A percentile compares a stretch with the other conserved stretches of the same genome.
Evolutionary conservation across 2,888 invertebrate genomes (phyloP).

Genomic region (Ceramica pisi): DNA sequence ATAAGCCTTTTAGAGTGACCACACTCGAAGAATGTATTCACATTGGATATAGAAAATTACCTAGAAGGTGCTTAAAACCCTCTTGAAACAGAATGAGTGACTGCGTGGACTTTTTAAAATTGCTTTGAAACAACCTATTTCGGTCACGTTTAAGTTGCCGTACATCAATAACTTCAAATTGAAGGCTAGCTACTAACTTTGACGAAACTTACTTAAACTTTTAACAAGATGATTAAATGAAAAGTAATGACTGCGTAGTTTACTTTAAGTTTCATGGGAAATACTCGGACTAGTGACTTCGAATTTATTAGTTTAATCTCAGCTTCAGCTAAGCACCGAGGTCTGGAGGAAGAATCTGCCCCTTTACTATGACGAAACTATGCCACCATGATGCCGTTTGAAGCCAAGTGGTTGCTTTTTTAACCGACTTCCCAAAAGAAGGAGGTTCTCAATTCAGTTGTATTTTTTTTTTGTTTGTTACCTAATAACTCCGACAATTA

Average conservation of each 20-base stretch:
- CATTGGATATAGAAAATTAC: background rate
- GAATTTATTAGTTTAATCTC: too few species aligned
- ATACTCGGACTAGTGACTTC: background rate
- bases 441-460: too few species aligned
- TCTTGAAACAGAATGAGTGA: background rate
- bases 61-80: background rate
- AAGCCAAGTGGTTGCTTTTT: too few species aligned
- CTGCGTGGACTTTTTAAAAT: background rate
- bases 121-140: background rate
- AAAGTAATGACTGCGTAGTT: slow-evolving; percentile 13
- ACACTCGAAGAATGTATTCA: background rate
- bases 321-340: background rate
- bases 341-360: background rate
- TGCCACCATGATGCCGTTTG: too few species aligned
- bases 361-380: too few species aligned
- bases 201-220: slow-evolving; percentile 20
- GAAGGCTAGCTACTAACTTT: slow-evolving; percentile 15
- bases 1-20: background rate
- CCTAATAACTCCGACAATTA: too few species aligned
- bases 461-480: too few species aligned
- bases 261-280: background rate
- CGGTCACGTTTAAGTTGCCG: background rate
- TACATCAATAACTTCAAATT: slow-evolving; percentile 5
- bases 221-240: slow-evolving; percentile 3
- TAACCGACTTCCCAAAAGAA: too few species aligned